Evolutionary conservation across 1,140 invertebrate species (phyloP).

Genomic region (Heliconius nattereri): DNA sequence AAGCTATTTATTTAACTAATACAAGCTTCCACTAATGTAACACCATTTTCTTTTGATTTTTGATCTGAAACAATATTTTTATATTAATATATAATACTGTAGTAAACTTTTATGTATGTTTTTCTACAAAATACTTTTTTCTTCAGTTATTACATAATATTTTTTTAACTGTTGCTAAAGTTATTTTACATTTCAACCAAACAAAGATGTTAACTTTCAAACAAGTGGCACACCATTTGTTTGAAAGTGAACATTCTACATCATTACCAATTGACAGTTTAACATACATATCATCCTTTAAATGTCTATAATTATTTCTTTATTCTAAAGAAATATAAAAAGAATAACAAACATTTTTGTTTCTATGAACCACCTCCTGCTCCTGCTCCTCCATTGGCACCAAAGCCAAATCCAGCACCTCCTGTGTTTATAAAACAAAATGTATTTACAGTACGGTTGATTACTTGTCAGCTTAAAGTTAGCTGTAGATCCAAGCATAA

Average conservation of each 20-base stretch:
- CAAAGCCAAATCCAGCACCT: constrained; percentile 28
- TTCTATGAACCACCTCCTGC: constrained; percentile 13
- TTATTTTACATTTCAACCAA: too few species aligned
- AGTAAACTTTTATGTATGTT: not conserved
- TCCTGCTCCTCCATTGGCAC: not conserved
- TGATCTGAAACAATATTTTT: not conserved
- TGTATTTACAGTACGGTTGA: not conserved
- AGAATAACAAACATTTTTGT: not conserved
- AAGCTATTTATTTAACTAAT: constrained; percentile 9
- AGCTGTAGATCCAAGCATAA: too few species aligned
- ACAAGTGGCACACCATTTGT: too few species aligned
- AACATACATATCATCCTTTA: too few species aligned
- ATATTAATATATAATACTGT: not conserved
- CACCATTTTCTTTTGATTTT: not conserved
- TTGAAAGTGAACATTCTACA: too few species aligned
- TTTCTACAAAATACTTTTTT: not conserved
- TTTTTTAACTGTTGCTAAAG: too few species aligned
- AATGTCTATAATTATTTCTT: too few species aligned
- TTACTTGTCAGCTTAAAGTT: too few species aligned
- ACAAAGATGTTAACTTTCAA: too few species aligned
- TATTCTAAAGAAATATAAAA: not conserved
- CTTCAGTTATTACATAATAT: not conserved
- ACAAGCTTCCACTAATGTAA: not conserved
- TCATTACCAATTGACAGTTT: too few species aligned
- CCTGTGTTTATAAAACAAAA: constrained; percentile 15